Conservation (phyloP, 2,888 invertebrate genomes). For the Portevinia maculata region DNA sequence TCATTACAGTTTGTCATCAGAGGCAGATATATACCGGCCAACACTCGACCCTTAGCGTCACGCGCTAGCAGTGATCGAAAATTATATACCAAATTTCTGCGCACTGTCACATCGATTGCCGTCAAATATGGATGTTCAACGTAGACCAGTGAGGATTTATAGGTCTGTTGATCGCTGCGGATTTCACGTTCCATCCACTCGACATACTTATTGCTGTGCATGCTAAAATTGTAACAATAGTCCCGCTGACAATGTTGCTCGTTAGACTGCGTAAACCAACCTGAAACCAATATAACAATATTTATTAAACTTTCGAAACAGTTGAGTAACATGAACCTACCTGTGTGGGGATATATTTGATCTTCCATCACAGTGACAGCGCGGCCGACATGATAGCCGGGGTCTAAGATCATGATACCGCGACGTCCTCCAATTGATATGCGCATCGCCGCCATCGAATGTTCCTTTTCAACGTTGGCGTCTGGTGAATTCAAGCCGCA, state of each 20-base stretch:
- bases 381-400: conserved; percentile 94
- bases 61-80: conserved; percentile 90
- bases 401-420: conserved; percentile 93
- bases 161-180: conserved; percentile 86
- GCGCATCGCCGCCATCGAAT: conserved; percentile 91
- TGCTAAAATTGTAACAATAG: conserved; percentile 91
- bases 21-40: conserved; percentile 94
- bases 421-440: conserved; percentile 88
- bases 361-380: conserved; percentile 95
- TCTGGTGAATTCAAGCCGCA: conserved; percentile 83
- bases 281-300: conserved; percentile 78
- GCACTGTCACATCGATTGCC: conserved; percentile 93
- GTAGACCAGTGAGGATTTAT: conserved; percentile 90
- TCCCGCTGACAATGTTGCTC: conserved; percentile 90
- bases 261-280: conserved; percentile 93
- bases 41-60: conserved; percentile 91
- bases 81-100: conserved; percentile 94
- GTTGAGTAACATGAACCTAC: too few relatives aligned
- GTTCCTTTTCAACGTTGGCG: conserved; percentile 90
- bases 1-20: conserved; percentile 86
- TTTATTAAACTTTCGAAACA: neutral
- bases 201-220: conserved; percentile 89
- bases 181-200: conserved; percentile 94
- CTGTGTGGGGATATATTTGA: conserved; percentile 91
- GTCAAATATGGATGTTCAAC: conserved; percentile 90